Evolutionary conservation across 2,797 vertebrate species (phyloP).

Genomic region (Pseudochirops corinnae): DNA sequence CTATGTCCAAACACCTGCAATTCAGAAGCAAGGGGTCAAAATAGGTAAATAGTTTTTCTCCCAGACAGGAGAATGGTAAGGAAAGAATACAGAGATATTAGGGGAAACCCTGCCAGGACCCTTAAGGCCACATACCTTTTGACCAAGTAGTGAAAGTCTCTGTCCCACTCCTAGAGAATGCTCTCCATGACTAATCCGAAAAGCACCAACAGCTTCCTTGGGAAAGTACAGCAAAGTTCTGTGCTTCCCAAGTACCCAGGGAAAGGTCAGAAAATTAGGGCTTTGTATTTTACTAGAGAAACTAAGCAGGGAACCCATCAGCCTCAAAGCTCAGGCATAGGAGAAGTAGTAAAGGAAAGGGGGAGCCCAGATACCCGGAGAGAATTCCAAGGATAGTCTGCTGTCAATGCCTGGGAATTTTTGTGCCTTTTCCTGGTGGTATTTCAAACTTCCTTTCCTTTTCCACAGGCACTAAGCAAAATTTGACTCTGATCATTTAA

Average conservation of each 20-base stretch:
- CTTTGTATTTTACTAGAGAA: constrained; percentile 37
- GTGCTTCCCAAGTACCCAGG: constrained; percentile 40
- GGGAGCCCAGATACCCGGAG: constrained; percentile 51
- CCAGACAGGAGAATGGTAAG: constrained; percentile 31
- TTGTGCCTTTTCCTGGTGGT: constrained; percentile 63
- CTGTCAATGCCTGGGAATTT: constrained; percentile 26
- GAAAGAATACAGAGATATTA: constrained; percentile 33
- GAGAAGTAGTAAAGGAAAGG: constrained; percentile 50
- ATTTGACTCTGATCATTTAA: neutral
- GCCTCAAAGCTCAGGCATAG: neutral
- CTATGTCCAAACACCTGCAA: neutral
- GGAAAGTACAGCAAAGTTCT: neutral
- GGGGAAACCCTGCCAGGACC: constrained; percentile 14
- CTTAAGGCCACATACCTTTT: constrained; percentile 15
- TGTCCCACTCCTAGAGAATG: constrained; percentile 25
- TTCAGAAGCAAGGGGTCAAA: constrained; percentile 30
- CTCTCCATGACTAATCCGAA: constrained; percentile 52
- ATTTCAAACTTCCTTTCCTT: constrained; percentile 72
- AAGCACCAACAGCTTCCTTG: constrained; percentile 34
- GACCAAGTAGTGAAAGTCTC: constrained; percentile 6
- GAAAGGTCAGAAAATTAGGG: constrained; percentile 22
- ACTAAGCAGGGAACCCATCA: constrained; percentile 33
- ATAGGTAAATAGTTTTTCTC: constrained; percentile 1
- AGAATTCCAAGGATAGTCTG: neutral
- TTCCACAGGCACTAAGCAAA: neutral